phyloP scores from a whole-genome alignment of 2,797 vertebrate species.

The Betta splendens region DNA sequence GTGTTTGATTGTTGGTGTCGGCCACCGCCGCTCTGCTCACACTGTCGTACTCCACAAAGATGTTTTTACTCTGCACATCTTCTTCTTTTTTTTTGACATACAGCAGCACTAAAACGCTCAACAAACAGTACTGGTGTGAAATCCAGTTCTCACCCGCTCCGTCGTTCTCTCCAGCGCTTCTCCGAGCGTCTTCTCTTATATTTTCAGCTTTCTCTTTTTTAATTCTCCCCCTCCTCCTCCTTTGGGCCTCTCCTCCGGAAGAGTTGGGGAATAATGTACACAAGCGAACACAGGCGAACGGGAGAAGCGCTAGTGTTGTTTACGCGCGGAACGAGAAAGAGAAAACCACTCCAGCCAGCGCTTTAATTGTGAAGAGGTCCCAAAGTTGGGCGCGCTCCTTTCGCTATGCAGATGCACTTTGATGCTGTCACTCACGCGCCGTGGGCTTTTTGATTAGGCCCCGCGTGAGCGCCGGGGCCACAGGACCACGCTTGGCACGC shows the following conservation, averaged over 20 bases:
- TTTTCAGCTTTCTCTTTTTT: conserved; percentile 47
- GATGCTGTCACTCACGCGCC: conserved; percentile 72
- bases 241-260: conserved; percentile 57
- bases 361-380: conserved; percentile 74
- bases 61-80: conserved; percentile 32
- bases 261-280: conserved; percentile 65
- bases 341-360: too few species aligned
- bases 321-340: conserved; percentile 24
- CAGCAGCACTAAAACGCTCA: conserved; percentile 52
- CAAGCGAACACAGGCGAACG: conserved; percentile 61
- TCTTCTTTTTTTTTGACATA: conserved; percentile 23
- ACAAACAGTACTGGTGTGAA: conserved; percentile 58
- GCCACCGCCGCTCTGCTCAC: conserved; percentile 22
- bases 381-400: conserved; percentile 61
- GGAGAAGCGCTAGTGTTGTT: conserved; percentile 61
- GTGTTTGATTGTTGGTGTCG: conserved; percentile 46
- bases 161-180: conserved; percentile 30
- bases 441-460: conserved; percentile 69
- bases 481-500: conserved; percentile 60
- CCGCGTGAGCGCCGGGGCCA: conserved; percentile 56
- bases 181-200: conserved; percentile 30
- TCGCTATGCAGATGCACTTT: conserved; percentile 64
- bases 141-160: conserved; percentile 27
- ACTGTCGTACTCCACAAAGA: conserved; percentile 27
- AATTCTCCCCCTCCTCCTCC: conserved; percentile 40